Base-by-base conservation (phyloP, 2,113 vertebrate species). In the Saguinus imperator region DNA sequence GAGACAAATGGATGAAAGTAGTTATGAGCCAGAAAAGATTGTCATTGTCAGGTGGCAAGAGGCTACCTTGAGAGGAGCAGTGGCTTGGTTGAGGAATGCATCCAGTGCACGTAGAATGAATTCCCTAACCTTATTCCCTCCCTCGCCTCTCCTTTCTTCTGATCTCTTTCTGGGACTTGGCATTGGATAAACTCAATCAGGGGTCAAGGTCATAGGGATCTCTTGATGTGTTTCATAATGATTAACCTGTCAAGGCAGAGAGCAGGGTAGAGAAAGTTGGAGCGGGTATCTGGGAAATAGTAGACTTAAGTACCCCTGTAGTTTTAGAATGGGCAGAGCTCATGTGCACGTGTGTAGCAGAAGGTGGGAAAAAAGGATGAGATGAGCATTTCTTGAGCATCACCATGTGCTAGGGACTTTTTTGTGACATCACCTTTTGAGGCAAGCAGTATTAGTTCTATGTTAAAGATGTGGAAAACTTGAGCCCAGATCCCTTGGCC, bases 361-460 rank as follows among this genome's bases (percentile, higher is more conserved):
- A 83, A 82, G 40, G 68, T 87, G 55, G 29, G 73, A 45, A 61
- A 58, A 97, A 85, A 75, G 48, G 40, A 35, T 72, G 61, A 58
- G n/a, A 66, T n/a, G 52, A 75, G 17, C 61, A 75, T 95, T 93
- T 96, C 61, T 96, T 80, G 79, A 95, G 37, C 43, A 92, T 79
- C 14, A 80, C 32, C 8, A 23, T 73, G 29, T 83, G 25, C 57
- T 96, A 64, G 57, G 27, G 35, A n/a, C 72, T 97, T 94, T 86
- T 32, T 94, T 13, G 40, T 82, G 23, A 55, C 11, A 1, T 91
- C 50, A 73, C 82, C 32, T 94, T 94, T 94, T 27, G 16, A 40
- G 45, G 23, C 80, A 58, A 90, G 40, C 85, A 32, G 50, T 61
- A 52, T 27, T 89, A 73, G 89, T 95, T 93, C 45, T 21, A 55